Conservation (phyloP, 2,888 invertebrate genomes). For the Pinctada fucata region DNA sequence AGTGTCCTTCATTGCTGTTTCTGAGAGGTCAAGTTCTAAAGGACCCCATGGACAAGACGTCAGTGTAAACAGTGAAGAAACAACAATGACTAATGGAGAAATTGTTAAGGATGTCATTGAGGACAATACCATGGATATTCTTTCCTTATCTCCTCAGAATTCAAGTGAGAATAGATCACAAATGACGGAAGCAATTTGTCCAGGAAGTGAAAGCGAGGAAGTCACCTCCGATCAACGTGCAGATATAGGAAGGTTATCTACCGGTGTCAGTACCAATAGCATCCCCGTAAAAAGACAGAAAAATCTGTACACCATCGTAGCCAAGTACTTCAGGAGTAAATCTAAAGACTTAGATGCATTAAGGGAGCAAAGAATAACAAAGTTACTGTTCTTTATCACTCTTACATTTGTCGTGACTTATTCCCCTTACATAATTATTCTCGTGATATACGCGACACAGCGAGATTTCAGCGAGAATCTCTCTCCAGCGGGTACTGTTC, state of each 20-base stretch:
- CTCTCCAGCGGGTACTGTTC: conserved; percentile 2
- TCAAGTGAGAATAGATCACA: conserved; percentile 7
- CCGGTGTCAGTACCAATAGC: not conserved
- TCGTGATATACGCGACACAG: conserved; percentile 17
- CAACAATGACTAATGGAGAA: not conserved
- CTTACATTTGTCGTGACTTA: conserved; percentile 33
- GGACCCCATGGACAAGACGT: not conserved
- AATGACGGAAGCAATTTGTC: not conserved
- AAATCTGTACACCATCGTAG: not conserved
- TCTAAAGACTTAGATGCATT: conserved; percentile 8
- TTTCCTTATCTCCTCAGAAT: not conserved
- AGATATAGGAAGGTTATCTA: not conserved
- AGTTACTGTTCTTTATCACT: conserved; percentile 35
- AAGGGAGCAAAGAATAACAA: conserved; percentile 31
- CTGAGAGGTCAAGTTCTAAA: not conserved
- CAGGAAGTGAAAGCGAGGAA: conserved; percentile 9
- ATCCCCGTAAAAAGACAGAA: not conserved
- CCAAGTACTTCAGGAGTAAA: conserved; percentile 13
- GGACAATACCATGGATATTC: not conserved
- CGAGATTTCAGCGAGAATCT: conserved; percentile 23
- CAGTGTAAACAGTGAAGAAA: not conserved
- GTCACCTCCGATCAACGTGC: not conserved
- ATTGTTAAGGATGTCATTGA: not conserved
- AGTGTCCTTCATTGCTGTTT: not conserved
- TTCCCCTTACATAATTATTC: conserved; percentile 31